Percentiles rank a stretch among this genome's conserved stretches.
Conservation (phyloP, 2,888 invertebrate genomes). For the Unio delphinus region DNA sequence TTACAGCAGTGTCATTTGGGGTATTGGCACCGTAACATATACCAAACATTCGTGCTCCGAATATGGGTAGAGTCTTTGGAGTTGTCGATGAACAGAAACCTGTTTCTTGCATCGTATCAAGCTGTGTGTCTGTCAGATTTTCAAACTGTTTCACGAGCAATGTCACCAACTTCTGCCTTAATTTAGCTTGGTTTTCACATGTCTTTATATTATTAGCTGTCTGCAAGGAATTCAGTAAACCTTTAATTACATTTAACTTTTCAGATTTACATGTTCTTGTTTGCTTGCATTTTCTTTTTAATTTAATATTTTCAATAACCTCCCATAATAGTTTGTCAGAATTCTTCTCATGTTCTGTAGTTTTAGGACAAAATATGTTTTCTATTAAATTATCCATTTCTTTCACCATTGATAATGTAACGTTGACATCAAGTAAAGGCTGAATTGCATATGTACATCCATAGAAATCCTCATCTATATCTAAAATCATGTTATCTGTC, state of each 20-base stretch:
- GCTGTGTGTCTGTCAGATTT: slow-evolving; percentile 36
- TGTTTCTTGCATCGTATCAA: slow-evolving; percentile 35
- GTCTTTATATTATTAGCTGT: not conserved
- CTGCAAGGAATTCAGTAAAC: not conserved
- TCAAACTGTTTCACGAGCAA: slow-evolving; percentile 23
- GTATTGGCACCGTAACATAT: slow-evolving; percentile 53
- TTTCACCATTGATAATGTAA: slow-evolving; percentile 25
- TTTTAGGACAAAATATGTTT: slow-evolving; percentile 47
- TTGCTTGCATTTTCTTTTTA: too few relatives aligned
- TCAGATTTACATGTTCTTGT: slow-evolving; percentile 1
- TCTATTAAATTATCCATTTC: slow-evolving; percentile 34
- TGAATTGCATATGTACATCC: slow-evolving; percentile 53
- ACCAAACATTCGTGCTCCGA: slow-evolving; percentile 27
- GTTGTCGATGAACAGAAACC: slow-evolving; percentile 54
- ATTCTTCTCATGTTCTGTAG: slow-evolving; percentile 36
- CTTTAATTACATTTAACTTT: not conserved
- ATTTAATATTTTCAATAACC: slow-evolving; percentile 6
- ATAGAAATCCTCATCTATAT: slow-evolving; percentile 62
- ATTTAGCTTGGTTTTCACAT: not conserved
- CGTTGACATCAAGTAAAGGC: slow-evolving; percentile 36
- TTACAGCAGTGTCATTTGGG: slow-evolving; percentile 39
- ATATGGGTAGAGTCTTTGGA: slow-evolving; percentile 32
- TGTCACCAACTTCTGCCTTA: slow-evolving; percentile 2
- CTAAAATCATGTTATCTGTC: slow-evolving; percentile 44
- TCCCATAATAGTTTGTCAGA: slow-evolving; percentile 35